These are phyloP conservation scores for Ophion ventricosus DNA, from an alignment of 2,888 invertebrate species.

Conservation along the genomic window DNA sequence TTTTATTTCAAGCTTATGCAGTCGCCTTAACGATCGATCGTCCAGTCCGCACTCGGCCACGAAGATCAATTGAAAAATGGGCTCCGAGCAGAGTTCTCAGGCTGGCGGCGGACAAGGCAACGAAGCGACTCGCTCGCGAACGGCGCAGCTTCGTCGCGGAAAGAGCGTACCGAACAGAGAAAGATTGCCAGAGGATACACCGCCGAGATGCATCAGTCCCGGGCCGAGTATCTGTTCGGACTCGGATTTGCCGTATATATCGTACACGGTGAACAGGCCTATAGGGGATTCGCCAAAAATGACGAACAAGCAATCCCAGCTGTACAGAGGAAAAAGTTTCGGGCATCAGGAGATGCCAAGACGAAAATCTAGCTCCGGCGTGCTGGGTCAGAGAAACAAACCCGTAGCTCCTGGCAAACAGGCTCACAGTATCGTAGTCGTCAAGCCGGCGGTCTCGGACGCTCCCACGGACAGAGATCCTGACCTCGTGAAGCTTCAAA, in stretches of 20 bases:
- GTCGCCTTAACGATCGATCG: neutral
- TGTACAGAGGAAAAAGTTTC: slow-evolving; percentile 78
- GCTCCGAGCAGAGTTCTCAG: slow-evolving; percentile 82
- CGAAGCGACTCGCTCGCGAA: slow-evolving; percentile 71
- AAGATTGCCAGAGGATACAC: slow-evolving; percentile 79
- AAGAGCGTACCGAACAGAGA: slow-evolving; percentile 81
- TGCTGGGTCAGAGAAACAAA: slow-evolving; percentile 72
- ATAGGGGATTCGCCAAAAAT: slow-evolving; percentile 95
- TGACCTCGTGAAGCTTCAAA: slow-evolving; percentile 89
- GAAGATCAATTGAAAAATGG: slow-evolving; percentile 73
- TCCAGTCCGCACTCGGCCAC: neutral
- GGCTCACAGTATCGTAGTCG: slow-evolving; percentile 91
- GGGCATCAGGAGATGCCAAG: slow-evolving; percentile 77
- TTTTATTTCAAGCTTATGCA: too few relatives aligned
- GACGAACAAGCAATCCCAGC: slow-evolving; percentile 85
- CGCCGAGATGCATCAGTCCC: slow-evolving; percentile 91
- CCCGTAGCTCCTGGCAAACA: slow-evolving; percentile 72
- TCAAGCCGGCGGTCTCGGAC: slow-evolving; percentile 88
- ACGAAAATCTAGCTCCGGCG: slow-evolving; percentile 75
- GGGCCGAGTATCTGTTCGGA: slow-evolving; percentile 95
- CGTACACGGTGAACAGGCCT: slow-evolving; percentile 94
- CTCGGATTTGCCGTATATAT: slow-evolving; percentile 95
- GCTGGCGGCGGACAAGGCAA: slow-evolving; percentile 68
- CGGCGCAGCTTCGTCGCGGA: slow-evolving; percentile 78
- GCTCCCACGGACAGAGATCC: slow-evolving; percentile 89